Evolutionary conservation across 2,113 vertebrate species (phyloP).

Genomic region (Pelecanus crispus): DNA sequence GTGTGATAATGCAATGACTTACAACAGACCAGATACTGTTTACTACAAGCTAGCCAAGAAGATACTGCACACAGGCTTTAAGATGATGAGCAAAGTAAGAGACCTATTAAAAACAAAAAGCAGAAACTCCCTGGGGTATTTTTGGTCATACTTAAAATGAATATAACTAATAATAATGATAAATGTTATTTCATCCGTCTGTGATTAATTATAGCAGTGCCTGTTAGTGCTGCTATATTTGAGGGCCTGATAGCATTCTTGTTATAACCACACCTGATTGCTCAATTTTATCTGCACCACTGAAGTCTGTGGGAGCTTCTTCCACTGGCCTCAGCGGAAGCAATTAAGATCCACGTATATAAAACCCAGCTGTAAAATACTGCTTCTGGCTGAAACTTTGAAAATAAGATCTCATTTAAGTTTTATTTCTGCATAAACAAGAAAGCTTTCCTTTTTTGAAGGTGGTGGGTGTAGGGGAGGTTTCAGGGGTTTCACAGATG

Average conservation of each 20-base stretch:
- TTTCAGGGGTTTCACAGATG: neutral
- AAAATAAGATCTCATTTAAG: neutral
- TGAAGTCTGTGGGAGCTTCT: neutral
- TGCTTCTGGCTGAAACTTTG: neutral
- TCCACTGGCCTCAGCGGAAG: neutral
- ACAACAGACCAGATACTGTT: slow-evolving; percentile 97
- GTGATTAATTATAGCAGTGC: neutral
- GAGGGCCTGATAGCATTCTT: neutral
- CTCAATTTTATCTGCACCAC: neutral
- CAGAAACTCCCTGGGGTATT: neutral
- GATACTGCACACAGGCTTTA: slow-evolving; percentile 96
- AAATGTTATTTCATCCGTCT: neutral
- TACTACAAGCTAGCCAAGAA: slow-evolving; percentile 99
- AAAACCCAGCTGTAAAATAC: neutral
- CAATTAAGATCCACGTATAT: neutral
- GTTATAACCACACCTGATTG: neutral
- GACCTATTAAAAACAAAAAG: neutral
- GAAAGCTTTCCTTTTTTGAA: neutral
- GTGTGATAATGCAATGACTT: slow-evolving; percentile 99
- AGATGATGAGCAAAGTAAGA: slow-evolving; percentile 99
- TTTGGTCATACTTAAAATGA: neutral
- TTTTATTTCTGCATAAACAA: neutral
- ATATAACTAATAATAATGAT: neutral
- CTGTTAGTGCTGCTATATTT: neutral
- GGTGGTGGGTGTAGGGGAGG: neutral